A percentile compares a stretch with the other conserved stretches of the same genome.
Conservation (phyloP, 2,113 vertebrate species). For the Tichodroma muraria region DNA sequence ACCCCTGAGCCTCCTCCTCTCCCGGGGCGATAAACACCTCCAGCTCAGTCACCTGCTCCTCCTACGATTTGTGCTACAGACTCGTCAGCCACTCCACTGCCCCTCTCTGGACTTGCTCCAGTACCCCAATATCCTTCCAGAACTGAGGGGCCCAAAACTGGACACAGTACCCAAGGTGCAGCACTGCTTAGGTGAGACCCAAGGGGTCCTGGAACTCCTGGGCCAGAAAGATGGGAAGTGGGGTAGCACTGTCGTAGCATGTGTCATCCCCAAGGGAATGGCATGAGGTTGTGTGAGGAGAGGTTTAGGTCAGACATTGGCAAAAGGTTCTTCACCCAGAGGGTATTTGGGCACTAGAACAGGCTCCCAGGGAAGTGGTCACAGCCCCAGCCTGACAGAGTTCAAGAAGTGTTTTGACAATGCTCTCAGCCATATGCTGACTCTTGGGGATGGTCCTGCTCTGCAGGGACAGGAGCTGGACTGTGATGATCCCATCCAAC, state of each 20-base stretch:
- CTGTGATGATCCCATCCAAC: neutral
- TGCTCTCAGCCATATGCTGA: neutral
- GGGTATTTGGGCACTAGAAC: too few species aligned
- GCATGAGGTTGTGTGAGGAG: neutral
- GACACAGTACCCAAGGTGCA: accelerated
- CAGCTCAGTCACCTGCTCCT: neutral
- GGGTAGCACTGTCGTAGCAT: too few species aligned
- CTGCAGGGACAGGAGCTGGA: neutral
- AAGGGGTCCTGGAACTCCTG: accelerated
- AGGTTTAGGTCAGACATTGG: neutral
- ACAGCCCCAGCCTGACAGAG: neutral
- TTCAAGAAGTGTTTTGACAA: neutral
- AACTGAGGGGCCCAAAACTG: neutral
- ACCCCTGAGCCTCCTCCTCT: neutral
- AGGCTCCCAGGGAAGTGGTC: neutral
- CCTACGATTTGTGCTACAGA: neutral
- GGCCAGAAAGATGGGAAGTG: neutral
- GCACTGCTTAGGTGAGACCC: neutral
- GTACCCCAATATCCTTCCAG: neutral
- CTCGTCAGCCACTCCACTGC: too few species aligned
- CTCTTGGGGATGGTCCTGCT: neutral
- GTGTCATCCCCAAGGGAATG: neutral
- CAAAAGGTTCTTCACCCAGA: neutral
- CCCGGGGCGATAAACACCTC: neutral
- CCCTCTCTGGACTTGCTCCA: neutral